phyloP scores from a whole-genome alignment of 2,113 vertebrate species.

The Triplophysa dalaica region DNA sequence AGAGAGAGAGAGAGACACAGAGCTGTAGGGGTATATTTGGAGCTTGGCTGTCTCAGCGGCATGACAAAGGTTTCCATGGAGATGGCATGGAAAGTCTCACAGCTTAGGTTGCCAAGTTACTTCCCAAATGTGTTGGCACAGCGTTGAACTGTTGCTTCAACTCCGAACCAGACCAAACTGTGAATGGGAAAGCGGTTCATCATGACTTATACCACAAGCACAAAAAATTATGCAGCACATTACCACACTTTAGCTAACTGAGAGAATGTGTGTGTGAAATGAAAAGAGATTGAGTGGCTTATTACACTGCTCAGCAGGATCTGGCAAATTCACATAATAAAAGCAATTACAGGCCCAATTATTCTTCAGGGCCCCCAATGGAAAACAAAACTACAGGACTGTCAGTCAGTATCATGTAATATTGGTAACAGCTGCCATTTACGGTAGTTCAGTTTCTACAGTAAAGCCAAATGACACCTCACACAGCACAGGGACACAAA shows the following conservation, averaged over 20 bases:
- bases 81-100: constrained; percentile 43
- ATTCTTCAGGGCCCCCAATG: not conserved
- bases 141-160: constrained; percentile 25
- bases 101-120: constrained; percentile 37
- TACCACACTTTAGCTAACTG: not conserved
- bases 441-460: not conserved
- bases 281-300: constrained; percentile 25
- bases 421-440: not conserved
- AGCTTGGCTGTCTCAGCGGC: constrained; percentile 39
- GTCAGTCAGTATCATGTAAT: not conserved
- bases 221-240: not conserved
- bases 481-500: not conserved
- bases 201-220: not conserved
- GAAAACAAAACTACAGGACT: constrained; percentile 6
- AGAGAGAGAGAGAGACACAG: constrained; percentile 1
- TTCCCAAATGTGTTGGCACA: constrained; percentile 30
- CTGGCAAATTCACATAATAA: constrained; percentile 15
- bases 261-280: not conserved
- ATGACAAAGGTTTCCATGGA: constrained; percentile 50
- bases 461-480: not conserved
- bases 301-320: constrained; percentile 14
- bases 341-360: not conserved
- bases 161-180: not conserved
- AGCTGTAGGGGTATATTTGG: constrained; percentile 23
- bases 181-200: not conserved